Conservation (phyloP, 1,140 invertebrate genomes). For the Dufourea novaeangliae region DNA sequence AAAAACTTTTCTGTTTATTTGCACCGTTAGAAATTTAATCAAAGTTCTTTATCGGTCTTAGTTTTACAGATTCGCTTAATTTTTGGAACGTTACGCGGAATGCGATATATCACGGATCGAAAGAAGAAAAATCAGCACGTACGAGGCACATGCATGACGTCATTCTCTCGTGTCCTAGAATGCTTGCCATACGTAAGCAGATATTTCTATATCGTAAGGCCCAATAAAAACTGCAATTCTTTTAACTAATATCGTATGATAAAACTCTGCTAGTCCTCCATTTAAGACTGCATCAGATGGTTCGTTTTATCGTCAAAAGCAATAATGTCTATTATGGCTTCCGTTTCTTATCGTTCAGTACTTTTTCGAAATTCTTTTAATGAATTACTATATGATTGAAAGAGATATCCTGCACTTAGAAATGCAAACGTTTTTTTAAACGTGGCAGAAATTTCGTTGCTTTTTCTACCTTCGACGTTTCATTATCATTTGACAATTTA, state of each 20-base stretch:
- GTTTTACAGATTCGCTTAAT: conserved; percentile 16
- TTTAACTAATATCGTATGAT: conserved; percentile 27
- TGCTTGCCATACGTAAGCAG: conserved; percentile 50
- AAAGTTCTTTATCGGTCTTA: background rate
- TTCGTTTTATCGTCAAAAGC: background rate
- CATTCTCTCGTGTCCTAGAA: conserved; percentile 50
- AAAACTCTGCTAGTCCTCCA: background rate
- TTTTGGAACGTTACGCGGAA: conserved; percentile 29
- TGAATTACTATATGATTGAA: no score
- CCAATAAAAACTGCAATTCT: conserved; percentile 29
- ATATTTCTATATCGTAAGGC: conserved; percentile 53
- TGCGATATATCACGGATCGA: conserved; percentile 35
- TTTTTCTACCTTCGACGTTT: background rate
- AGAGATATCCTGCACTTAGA: no score
- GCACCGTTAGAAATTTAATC: background rate
- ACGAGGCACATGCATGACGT: conserved; percentile 48
- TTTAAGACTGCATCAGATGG: background rate
- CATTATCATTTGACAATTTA: background rate
- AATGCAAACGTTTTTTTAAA: background rate
- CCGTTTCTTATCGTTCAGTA: no score
- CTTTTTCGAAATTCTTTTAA: no score
- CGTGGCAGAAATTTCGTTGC: no score
- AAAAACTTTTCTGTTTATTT: background rate
- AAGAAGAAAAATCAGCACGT: conserved; percentile 54
- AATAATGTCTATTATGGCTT: background rate